A percentile compares a stretch with the other conserved stretches of the same genome.
These are phyloP conservation scores for Cephalopterus ornatus DNA, from an alignment of 2,113 vertebrate species.

Conservation along the genomic window DNA sequence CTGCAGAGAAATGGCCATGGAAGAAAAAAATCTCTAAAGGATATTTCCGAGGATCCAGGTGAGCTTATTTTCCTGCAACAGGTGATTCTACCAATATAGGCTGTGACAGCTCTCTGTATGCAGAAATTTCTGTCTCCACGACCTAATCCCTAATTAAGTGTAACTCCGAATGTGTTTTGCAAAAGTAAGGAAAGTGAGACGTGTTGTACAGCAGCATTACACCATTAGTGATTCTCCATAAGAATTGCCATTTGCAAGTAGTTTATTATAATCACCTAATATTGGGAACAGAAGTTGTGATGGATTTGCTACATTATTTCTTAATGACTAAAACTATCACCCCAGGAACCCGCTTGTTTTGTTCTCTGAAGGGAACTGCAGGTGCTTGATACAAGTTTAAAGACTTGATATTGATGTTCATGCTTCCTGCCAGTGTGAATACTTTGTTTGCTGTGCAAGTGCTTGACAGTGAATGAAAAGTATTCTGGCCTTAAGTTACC, in stretches of 20 bases:
- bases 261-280: background rate
- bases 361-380: background rate
- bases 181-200: background rate
- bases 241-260: background rate
- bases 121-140: background rate
- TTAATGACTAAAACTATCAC: background rate
- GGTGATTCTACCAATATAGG: background rate
- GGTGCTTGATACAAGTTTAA: background rate
- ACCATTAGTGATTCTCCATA: background rate
- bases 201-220: background rate
- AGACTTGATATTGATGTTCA: background rate
- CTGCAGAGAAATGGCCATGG: constrained; percentile 92
- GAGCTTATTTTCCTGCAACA: constrained; percentile 11
- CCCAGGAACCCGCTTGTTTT: background rate
- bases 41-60: constrained; percentile 97
- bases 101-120: background rate
- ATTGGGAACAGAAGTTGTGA: background rate
- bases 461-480: background rate
- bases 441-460: background rate
- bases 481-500: background rate
- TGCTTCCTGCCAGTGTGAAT: background rate
- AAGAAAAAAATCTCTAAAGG: constrained; percentile 88
- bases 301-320: background rate
- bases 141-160: background rate
- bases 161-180: background rate